Evolutionary conservation across 2,888 invertebrate genomes (phyloP).

Genomic region (Mesochorus sp.): DNA sequence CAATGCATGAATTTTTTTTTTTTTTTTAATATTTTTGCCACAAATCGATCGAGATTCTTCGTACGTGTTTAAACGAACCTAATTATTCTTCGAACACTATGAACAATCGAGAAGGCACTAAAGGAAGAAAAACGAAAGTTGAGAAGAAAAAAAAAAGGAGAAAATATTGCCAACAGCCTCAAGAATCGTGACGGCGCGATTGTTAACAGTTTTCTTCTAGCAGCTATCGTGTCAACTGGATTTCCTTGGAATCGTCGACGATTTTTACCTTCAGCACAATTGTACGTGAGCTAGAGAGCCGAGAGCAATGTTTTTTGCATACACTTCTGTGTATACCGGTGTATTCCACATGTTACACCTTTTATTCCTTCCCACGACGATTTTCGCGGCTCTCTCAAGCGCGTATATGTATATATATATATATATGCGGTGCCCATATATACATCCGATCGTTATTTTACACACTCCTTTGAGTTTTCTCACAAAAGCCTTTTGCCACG

Average conservation of each 20-base stretch:
- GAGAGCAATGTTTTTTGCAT: too few species aligned
- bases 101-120: not conserved
- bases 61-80: too few species aligned
- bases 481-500: conserved; percentile 11
- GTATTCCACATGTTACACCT: not conserved
- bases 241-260: conserved; percentile 33
- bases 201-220: conserved; percentile 4
- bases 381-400: not conserved
- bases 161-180: not conserved
- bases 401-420: not conserved
- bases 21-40: too few species aligned
- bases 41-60: too few species aligned
- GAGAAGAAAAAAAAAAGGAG: not conserved
- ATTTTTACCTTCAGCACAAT: conserved; percentile 13
- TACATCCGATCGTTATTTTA: conserved; percentile 44
- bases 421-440: not conserved
- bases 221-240: conserved; percentile 30
- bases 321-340: not conserved
- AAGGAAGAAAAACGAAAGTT: not conserved
- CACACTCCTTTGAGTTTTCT: conserved; percentile 26
- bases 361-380: conserved; percentile 2
- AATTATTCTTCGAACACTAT: too few species aligned
- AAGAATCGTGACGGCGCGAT: not conserved
- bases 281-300: too few species aligned
- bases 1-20: too few species aligned